Conservation (phyloP, 2,113 vertebrate species). For the Nycticorax nycticorax region DNA sequence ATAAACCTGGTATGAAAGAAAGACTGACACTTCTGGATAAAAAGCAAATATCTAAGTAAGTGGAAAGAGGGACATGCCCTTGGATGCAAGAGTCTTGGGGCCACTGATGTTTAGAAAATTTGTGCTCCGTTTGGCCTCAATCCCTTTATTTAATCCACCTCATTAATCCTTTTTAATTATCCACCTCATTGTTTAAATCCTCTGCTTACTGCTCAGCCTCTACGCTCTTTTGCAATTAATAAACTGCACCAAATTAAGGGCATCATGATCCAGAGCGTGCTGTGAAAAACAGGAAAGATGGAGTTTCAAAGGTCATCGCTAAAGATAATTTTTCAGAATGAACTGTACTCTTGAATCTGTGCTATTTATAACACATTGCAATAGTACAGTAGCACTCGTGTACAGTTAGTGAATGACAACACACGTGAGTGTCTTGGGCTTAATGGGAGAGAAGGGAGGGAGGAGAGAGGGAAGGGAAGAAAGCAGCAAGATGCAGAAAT, state of each 20-base stretch:
- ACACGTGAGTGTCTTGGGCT: not conserved
- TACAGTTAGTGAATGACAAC: not conserved
- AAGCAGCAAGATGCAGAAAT: not conserved
- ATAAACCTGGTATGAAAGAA: not conserved
- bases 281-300: not conserved
- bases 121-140: constrained; percentile 29
- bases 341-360: constrained; percentile 3
- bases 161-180: constrained; percentile 68
- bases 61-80: not conserved
- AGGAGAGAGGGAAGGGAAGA: not conserved
- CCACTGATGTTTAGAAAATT: not conserved
- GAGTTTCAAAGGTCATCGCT: constrained; percentile 28
- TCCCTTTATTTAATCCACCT: constrained; percentile 53
- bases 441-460: not conserved
- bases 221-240: not conserved
- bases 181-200: constrained; percentile 53
- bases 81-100: not conserved
- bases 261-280: not conserved
- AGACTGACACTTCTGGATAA: not conserved
- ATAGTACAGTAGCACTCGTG: not conserved
- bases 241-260: constrained; percentile 34
- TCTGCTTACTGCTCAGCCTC: constrained; percentile 8
- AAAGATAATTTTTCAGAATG: constrained; percentile 51
- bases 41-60: not conserved
- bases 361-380: constrained; percentile 28